phyloP scores from a whole-genome alignment of 1,140 invertebrate genomes.

The Saccostrea glomerata region DNA sequence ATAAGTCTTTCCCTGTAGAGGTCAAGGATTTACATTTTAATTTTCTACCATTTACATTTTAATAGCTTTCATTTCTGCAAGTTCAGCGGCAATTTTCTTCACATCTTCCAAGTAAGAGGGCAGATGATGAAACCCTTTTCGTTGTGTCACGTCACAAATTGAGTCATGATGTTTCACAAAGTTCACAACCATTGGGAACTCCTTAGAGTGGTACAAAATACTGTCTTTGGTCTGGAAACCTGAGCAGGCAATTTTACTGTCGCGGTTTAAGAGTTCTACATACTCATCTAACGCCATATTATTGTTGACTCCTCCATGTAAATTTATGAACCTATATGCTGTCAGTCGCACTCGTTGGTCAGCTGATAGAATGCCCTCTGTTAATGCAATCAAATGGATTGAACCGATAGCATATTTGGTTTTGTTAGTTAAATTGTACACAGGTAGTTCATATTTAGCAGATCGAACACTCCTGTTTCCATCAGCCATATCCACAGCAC shows the following conservation, averaged over 20 bases:
- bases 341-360: slow-evolving; percentile 49
- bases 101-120: slow-evolving; percentile 53
- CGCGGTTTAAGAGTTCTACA: slow-evolving; percentile 56
- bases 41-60: slow-evolving; percentile 15
- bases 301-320: slow-evolving; percentile 57
- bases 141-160: neutral
- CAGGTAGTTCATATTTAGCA: slow-evolving; percentile 55
- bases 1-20: neutral
- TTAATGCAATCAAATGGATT: slow-evolving; percentile 49
- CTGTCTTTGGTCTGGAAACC: slow-evolving; percentile 47
- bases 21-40: slow-evolving; percentile 7
- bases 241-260: slow-evolving; percentile 52
- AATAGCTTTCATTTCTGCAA: slow-evolving; percentile 52
- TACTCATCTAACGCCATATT: slow-evolving; percentile 15
- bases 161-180: slow-evolving; percentile 50
- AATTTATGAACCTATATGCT: slow-evolving; percentile 53
- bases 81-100: slow-evolving; percentile 37
- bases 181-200: slow-evolving; percentile 51
- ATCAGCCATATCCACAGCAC: slow-evolving; percentile 59
- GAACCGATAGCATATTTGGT: slow-evolving; percentile 58
- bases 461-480: slow-evolving; percentile 47
- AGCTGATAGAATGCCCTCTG: slow-evolving; percentile 16
- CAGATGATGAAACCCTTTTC: slow-evolving; percentile 58
- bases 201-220: slow-evolving; percentile 54
- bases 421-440: slow-evolving; percentile 57